phyloP scores from a whole-genome alignment of 2,113 vertebrate species.

The Pelvicachromis taeniatus region DNA sequence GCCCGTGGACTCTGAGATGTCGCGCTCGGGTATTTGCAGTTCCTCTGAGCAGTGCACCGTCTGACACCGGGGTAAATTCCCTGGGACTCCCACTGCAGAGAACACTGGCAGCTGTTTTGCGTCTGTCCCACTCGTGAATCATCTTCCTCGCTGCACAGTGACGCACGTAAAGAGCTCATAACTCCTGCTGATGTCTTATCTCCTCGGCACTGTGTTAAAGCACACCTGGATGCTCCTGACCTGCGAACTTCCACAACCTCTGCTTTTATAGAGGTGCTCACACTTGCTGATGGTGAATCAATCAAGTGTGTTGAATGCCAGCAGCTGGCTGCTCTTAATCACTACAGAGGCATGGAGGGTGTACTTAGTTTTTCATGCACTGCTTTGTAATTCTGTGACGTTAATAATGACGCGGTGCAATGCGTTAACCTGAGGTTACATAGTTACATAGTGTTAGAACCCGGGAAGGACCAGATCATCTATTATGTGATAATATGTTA shows the following conservation, averaged over 20 bases:
- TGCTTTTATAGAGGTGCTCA: neutral
- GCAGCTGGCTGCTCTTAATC: neutral
- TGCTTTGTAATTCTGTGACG: neutral
- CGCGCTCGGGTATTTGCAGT: neutral
- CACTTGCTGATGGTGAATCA: neutral
- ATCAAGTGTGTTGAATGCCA: neutral
- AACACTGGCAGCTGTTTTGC: neutral
- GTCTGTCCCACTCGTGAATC: neutral
- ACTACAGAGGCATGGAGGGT: neutral
- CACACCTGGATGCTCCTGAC: neutral
- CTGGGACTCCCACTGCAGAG: neutral
- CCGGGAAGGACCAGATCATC: neutral
- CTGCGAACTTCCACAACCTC: neutral
- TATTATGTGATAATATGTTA: neutral
- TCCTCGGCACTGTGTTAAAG: neutral
- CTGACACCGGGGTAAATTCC: neutral
- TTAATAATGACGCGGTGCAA: neutral
- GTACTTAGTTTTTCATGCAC: neutral
- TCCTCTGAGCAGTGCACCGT: neutral
- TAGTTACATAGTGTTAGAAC: rapidly evolving
- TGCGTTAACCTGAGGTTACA: neutral
- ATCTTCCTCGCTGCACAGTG: neutral
- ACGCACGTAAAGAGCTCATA: too few species aligned
- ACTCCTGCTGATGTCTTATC: neutral
- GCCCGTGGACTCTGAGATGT: rapidly evolving